Base-by-base conservation (phyloP, 2,888 invertebrate genomes). In the Coleophora flavipennella region DNA sequence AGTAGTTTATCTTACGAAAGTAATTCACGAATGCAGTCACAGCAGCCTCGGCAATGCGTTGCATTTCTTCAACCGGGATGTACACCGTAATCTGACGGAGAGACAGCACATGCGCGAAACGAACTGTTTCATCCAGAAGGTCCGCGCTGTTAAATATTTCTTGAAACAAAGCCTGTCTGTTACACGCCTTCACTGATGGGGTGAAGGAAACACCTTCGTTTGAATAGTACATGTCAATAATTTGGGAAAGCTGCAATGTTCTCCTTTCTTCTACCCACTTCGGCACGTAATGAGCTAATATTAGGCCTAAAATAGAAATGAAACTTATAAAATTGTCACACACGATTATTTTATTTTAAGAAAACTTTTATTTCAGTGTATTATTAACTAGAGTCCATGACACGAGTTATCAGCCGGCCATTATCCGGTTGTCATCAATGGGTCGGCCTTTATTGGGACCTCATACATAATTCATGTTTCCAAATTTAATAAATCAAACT, bases 211-310 rank as follows among this genome's bases (percentile, higher is more conserved):
- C 73, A 0, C 90, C 90, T 41, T 85, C 80, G 46, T 86, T 73
- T 0, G 90, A 90, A 55, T 91, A 91, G 60, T 90, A 91, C 89
- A 90, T 89, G 44, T 90, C 89, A 33, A 91, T 63, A 10, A 90
- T 59, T 71, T 90, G 90, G 1, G 90, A 89, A 1, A 90, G 66
- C 10, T 87, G 74, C 13, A 90, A 63, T 13, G 85, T 75, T 4
- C 77, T 67, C 33, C 88, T 66, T 41, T 78, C 71, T 38, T 76
- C 68, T 3, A 81, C 57, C 89, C 89, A 90, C 27, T 61, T 62
- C 10, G 80, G 69, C 11, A 88, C 57, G 52, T 86, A 69, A 31
- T 70, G 75, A 0, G 88, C 78, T 41, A 90, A 60, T 47, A 89
- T 87, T 8, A 88, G 62, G 45, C 89, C 89, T 89, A 59, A 31